phyloP scores from a whole-genome alignment of 2,888 invertebrate genomes.

The Alloplasta piceator region DNA sequence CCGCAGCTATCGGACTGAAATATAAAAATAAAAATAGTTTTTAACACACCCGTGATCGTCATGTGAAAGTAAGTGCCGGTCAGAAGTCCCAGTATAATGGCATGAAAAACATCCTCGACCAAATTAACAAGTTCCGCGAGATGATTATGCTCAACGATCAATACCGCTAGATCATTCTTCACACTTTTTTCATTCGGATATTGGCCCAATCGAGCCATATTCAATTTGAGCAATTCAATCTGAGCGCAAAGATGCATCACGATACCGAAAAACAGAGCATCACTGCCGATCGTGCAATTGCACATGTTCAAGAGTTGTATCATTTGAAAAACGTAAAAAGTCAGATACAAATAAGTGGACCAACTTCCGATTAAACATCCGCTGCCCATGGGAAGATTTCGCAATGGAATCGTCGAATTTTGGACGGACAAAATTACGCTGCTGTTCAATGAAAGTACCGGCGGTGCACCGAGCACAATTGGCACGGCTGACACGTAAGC shows the following conservation, averaged over 20 bases:
- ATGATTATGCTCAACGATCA: constrained; percentile 21
- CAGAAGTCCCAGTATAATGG: constrained; percentile 34
- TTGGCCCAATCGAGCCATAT: constrained; percentile 11
- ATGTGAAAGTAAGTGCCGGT: constrained; percentile 21
- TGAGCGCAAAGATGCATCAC: constrained; percentile 62
- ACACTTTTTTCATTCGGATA: neutral
- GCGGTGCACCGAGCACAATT: constrained; percentile 34
- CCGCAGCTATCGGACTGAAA: neutral
- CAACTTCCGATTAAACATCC: constrained; percentile 49
- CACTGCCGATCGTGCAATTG: constrained; percentile 42
- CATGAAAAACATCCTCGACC: constrained; percentile 35
- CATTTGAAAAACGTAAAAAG: constrained; percentile 33
- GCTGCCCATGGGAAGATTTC: constrained; percentile 51
- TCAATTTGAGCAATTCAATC: constrained; percentile 42
- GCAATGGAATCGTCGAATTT: constrained; percentile 11
- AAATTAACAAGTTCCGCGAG: neutral
- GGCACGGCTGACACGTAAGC: constrained; percentile 44
- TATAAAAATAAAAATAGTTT: neutral
- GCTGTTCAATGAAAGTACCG: neutral
- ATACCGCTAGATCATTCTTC: neutral
- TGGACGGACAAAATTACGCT: neutral
- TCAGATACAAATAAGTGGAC: constrained; percentile 18
- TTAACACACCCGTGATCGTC: constrained; percentile 21
- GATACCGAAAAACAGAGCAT: constrained; percentile 52
- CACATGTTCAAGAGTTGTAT: constrained; percentile 38